Conservation (phyloP, 2,888 invertebrate species). For the Adela reaumurella region DNA sequence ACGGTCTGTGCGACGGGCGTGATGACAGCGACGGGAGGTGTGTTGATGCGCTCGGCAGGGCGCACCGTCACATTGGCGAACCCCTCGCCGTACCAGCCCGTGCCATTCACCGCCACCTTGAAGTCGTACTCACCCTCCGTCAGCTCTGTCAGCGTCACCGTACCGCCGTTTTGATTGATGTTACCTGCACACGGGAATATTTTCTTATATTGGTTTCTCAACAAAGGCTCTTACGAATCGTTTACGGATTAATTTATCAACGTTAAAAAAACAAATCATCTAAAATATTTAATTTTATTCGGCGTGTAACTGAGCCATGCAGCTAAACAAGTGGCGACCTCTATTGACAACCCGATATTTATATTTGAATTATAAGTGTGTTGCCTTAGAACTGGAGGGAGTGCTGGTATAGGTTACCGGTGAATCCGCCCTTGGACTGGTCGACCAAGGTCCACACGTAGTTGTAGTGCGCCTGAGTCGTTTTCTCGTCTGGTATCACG, state of each 20-base stretch:
- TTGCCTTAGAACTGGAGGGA: too few relatives aligned
- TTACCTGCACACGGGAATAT: conserved; percentile 64
- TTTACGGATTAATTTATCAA: too few relatives aligned
- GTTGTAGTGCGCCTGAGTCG: conserved; percentile 72
- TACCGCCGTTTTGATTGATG: conserved; percentile 80
- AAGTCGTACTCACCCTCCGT: conserved; percentile 87
- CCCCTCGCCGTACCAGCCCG: conserved; percentile 73
- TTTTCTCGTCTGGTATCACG: conserved; percentile 71
- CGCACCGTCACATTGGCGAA: conserved; percentile 87
- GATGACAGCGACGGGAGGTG: conserved; percentile 80
- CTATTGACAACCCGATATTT: too few relatives aligned
- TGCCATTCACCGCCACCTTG: conserved; percentile 77
- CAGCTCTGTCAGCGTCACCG: conserved; percentile 78
- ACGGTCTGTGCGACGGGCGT: conserved; percentile 83
- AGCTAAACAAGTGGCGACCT: too few relatives aligned
- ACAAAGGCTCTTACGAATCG: too few relatives aligned
- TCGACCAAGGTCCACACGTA: conserved; percentile 87
- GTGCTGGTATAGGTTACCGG: too few relatives aligned
- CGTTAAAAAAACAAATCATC: too few relatives aligned
- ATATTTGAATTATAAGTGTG: too few relatives aligned
- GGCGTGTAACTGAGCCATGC: too few relatives aligned
- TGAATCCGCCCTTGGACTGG: conserved; percentile 74
- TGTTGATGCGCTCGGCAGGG: conserved; percentile 79
- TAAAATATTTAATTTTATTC: too few relatives aligned
- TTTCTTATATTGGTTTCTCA: conserved; percentile 81